Evolutionary conservation across 2,113 vertebrate species (phyloP).

Genomic region (Alaudala cheleensis): DNA sequence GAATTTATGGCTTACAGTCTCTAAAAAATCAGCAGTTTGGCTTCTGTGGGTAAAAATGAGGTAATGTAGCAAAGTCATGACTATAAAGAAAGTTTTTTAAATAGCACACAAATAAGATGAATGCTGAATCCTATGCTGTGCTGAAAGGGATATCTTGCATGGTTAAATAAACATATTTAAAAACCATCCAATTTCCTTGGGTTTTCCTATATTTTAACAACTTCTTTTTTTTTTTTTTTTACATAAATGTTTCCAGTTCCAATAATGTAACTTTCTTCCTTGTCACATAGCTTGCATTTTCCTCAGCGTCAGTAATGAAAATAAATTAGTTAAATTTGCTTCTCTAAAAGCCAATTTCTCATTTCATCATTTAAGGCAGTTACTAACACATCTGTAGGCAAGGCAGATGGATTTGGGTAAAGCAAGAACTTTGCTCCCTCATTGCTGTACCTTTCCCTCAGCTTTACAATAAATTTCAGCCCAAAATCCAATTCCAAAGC

Average conservation of each 20-base stretch:
- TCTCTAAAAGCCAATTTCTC: neutral
- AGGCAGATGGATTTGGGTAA: neutral
- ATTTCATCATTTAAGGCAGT: neutral
- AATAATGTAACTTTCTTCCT: neutral
- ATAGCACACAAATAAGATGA: slow-evolving; percentile 10
- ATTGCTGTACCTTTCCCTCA: neutral
- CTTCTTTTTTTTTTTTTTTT: neutral
- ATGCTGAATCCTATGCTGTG: neutral
- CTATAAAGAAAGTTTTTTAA: neutral
- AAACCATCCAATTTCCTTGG: neutral
- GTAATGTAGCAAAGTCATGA: slow-evolving; percentile 4
- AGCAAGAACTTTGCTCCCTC: neutral
- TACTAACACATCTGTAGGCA: neutral
- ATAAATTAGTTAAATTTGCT: neutral
- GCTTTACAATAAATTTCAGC: neutral
- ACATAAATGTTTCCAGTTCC: neutral
- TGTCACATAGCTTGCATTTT: neutral
- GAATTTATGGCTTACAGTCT: neutral
- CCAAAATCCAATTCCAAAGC: neutral
- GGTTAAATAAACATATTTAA: neutral
- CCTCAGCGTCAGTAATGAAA: neutral
- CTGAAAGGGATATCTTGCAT: neutral
- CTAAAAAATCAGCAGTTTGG: slow-evolving; percentile 12
- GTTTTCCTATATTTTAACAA: neutral
- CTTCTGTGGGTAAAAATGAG: slow-evolving; percentile 43